These are phyloP conservation scores for Gallirallus australis DNA, from an alignment of 2,797 vertebrate genomes.

Conservation along the genomic window DNA sequence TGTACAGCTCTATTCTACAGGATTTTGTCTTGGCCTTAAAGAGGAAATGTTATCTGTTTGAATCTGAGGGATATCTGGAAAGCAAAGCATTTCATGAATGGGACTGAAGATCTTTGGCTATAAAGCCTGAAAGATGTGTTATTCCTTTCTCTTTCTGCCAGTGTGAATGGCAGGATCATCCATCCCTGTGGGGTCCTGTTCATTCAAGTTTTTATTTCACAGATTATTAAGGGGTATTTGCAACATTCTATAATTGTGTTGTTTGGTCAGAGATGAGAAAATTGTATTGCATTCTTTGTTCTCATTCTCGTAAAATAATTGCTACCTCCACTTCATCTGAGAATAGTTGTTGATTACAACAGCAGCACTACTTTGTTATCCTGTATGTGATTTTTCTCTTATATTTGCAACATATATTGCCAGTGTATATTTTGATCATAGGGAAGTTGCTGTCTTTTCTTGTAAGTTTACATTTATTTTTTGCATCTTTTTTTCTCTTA, in stretches of 20 bases:
- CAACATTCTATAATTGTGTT: neutral
- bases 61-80: neutral
- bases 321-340: neutral
- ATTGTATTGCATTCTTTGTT: neutral
- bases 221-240: neutral
- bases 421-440: neutral
- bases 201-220: neutral
- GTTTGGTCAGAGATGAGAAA: neutral
- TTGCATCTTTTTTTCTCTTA: neutral
- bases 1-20: neutral
- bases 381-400: neutral
- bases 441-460: neutral
- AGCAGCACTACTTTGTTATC: neutral
- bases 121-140: neutral
- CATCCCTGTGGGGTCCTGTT: neutral
- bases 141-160: neutral
- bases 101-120: neutral
- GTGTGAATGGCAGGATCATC: neutral
- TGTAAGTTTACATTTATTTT: neutral
- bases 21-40: neutral
- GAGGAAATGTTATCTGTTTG: neutral
- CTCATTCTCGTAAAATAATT: neutral
- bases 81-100: fast-evolving
- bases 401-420: neutral
- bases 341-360: neutral